phyloP scores from a whole-genome alignment of 2,113 vertebrate genomes.

The Madoqua kirkii region DNA sequence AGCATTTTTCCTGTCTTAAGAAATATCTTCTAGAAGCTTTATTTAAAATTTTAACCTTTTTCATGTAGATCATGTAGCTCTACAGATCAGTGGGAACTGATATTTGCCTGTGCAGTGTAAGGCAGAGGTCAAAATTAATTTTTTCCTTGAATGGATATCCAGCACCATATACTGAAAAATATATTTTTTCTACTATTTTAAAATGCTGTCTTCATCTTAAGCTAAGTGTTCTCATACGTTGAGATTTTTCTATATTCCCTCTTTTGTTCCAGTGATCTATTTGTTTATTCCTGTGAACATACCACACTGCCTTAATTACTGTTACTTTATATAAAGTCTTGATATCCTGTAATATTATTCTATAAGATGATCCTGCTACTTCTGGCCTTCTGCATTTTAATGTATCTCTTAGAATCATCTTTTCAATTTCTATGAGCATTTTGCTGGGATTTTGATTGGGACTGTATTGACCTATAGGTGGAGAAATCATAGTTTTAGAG shows the following conservation, averaged over 20 bases:
- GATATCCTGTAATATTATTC: neutral
- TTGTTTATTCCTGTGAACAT: neutral
- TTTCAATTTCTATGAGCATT: neutral
- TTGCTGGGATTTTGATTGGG: neutral
- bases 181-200: neutral
- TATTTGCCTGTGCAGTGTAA: neutral
- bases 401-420: neutral
- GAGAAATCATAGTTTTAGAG: neutral
- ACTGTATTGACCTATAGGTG: neutral
- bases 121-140: neutral
- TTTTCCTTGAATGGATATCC: neutral
- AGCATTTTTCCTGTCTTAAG: neutral
- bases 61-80: neutral
- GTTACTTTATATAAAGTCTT: neutral
- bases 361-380: neutral
- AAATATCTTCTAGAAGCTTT: neutral
- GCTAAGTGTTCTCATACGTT: neutral
- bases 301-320: neutral
- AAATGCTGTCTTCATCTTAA: neutral
- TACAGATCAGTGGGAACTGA: neutral
- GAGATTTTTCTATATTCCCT: neutral
- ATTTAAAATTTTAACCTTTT: neutral
- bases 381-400: neutral
- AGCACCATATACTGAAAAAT: neutral
- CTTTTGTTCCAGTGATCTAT: neutral